Percentiles rank a stretch among this genome's conserved stretches.
Evolutionary conservation across 2,113 vertebrate species (phyloP).

Genomic region (Ophthalmolycus amberensis): DNA sequence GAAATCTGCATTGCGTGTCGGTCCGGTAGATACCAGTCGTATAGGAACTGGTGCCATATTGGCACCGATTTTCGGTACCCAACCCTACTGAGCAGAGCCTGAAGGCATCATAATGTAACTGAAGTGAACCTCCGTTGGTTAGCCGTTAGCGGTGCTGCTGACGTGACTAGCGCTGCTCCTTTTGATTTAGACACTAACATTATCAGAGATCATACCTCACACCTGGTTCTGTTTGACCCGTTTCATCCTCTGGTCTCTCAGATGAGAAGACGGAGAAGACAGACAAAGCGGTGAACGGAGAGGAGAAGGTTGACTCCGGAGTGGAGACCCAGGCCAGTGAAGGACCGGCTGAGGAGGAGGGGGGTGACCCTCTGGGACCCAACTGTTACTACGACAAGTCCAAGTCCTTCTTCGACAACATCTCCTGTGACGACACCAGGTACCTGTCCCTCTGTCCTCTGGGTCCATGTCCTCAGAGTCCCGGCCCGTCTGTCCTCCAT

Average conservation of each 20-base stretch:
- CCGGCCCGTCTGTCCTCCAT: background rate
- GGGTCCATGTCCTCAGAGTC: background rate
- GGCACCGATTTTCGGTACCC: too few relatives aligned
- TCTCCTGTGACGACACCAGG: slow-evolving; percentile 97
- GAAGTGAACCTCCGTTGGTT: too few relatives aligned
- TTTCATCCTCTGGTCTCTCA: slow-evolving; percentile 55
- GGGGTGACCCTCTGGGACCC: slow-evolving; percentile 85
- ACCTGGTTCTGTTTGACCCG: too few relatives aligned
- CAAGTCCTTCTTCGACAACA: slow-evolving; percentile 99
- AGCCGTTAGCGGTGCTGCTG: too few relatives aligned
- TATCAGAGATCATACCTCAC: too few relatives aligned
- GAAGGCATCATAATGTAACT: too few relatives aligned
- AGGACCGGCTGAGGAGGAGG: slow-evolving; percentile 89
- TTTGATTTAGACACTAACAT: too few relatives aligned
- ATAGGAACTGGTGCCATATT: too few relatives aligned
- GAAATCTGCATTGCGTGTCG: too few relatives aligned
- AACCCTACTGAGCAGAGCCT: too few relatives aligned
- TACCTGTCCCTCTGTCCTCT: slow-evolving; percentile 60
- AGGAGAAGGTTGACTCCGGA: slow-evolving; percentile 93
- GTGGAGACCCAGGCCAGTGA: slow-evolving; percentile 92
- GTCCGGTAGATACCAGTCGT: too few relatives aligned
- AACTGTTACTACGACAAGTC: slow-evolving; percentile 98
- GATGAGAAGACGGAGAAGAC: slow-evolving; percentile 90
- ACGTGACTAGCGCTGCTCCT: too few relatives aligned
- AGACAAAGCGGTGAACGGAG: slow-evolving; percentile 93